Conservation (phyloP, 1,140 invertebrate species). For the Babylonia areolata region DNA sequence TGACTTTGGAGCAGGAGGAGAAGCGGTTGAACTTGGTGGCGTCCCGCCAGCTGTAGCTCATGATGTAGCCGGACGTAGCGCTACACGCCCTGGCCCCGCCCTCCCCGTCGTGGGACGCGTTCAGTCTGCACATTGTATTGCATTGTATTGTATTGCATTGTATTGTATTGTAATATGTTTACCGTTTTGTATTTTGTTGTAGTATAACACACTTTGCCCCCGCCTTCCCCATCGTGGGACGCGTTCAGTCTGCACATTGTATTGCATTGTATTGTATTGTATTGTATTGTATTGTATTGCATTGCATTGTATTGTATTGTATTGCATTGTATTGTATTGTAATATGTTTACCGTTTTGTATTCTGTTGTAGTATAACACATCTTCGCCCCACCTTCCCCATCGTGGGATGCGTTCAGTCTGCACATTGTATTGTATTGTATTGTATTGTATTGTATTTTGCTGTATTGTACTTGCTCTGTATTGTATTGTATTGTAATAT, state of each 20-base stretch:
- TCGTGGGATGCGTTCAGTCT: slow-evolving; percentile 67
- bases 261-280: too few relatives aligned
- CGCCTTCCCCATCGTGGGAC: slow-evolving; percentile 65
- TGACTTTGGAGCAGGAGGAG: slow-evolving; percentile 62
- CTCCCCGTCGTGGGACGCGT: slow-evolving; percentile 66
- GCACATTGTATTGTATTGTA: neutral
- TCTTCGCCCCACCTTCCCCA: slow-evolving; percentile 57
- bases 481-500: slow-evolving; percentile 56
- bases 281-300: slow-evolving; percentile 21
- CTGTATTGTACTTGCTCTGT: too few relatives aligned
- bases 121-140: slow-evolving; percentile 51
- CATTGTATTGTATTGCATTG: neutral
- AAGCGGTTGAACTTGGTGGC: slow-evolving; percentile 64
- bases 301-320: slow-evolving; percentile 57
- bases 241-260: slow-evolving; percentile 60
- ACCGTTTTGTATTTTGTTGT: slow-evolving; percentile 59
- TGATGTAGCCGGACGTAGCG: slow-evolving; percentile 61
- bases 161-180: too few relatives aligned
- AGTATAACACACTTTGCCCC: slow-evolving; percentile 51
- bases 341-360: too few relatives aligned
- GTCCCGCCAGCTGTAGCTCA: slow-evolving; percentile 64
- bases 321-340: too few relatives aligned
- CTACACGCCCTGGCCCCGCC: slow-evolving; percentile 56
- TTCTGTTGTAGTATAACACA: slow-evolving; percentile 56
- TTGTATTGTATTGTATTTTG: neutral